Evolutionary conservation across 2,888 invertebrate genomes (phyloP).

Genomic region (Anagyrus pseudococci): DNA sequence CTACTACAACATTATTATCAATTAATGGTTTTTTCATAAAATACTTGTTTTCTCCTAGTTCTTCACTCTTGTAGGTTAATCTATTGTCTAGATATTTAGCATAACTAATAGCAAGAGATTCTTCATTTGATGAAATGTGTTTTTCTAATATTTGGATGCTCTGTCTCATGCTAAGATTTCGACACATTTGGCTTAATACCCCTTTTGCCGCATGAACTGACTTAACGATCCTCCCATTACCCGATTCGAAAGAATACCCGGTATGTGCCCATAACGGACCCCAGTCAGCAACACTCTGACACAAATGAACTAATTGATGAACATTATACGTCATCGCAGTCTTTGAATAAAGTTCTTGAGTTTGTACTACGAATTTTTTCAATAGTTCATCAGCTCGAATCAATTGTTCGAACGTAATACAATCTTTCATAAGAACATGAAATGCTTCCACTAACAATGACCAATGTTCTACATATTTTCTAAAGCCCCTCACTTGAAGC

Average conservation of each 20-base stretch:
- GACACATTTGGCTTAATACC: background rate
- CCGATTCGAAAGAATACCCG: slow-evolving; percentile 4
- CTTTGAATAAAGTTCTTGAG: background rate
- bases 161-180: background rate
- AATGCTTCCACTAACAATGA: slow-evolving; percentile 2
- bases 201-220: slow-evolving; percentile 2
- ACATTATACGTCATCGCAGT: slow-evolving; percentile 6
- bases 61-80: too few species aligned
- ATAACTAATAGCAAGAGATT: too few species aligned
- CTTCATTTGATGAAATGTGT: too few species aligned
- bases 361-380: slow-evolving; percentile 9
- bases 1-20: too few species aligned
- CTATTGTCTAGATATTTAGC: too few species aligned
- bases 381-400: background rate
- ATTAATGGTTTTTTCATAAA: too few species aligned
- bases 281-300: slow-evolving; percentile 6
- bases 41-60: too few species aligned
- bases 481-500: background rate
- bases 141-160: background rate
- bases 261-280: slow-evolving; percentile 9
- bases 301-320: background rate
- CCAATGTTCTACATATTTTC: slow-evolving; percentile 8
- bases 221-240: background rate
- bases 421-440: slow-evolving; percentile 2
- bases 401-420: background rate